phyloP scores from a whole-genome alignment of 1,140 invertebrate genomes.

The Cataglyphis hispanica region DNA sequence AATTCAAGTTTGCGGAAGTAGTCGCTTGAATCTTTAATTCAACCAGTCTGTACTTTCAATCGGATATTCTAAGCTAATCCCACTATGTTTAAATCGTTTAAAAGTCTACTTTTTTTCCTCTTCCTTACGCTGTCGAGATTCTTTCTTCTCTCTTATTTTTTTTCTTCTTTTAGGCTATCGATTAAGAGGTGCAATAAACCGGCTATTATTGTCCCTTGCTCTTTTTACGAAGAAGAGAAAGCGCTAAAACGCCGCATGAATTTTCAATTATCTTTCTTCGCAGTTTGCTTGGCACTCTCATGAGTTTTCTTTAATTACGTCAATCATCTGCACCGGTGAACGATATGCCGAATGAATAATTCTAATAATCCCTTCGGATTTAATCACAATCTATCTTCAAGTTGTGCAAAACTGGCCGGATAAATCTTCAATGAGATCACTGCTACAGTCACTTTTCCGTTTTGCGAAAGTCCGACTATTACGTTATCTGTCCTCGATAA shows the following conservation, averaged over 20 bases:
- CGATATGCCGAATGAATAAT: constrained; percentile 54
- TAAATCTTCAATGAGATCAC: constrained; percentile 38
- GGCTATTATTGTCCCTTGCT: neutral
- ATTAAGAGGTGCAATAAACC: constrained; percentile 16
- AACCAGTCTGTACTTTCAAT: neutral
- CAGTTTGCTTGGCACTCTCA: neutral
- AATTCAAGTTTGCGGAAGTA: constrained; percentile 23
- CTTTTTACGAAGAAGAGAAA: neutral
- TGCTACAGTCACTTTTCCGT: neutral
- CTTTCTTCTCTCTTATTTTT: constrained; percentile 19
- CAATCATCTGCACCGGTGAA: constrained; percentile 11
- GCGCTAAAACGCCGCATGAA: constrained; percentile 26
- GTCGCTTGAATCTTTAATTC: constrained; percentile 31
- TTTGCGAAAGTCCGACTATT: neutral
- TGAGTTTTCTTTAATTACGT: constrained; percentile 24
- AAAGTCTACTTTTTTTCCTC: neutral
- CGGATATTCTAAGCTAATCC: constrained; percentile 1
- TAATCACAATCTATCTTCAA: constrained; percentile 14
- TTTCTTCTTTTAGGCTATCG: neutral
- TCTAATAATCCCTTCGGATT: neutral
- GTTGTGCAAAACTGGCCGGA: constrained; percentile 13
- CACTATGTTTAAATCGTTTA: neutral
- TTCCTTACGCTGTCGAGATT: neutral
- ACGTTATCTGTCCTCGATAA: neutral
- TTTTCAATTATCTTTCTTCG: constrained; percentile 30